Evolutionary conservation across 2,888 invertebrate species (phyloP), one percentile per base, ranked within the genome.

Genomic region (Cryptus viduatorius): DNA sequence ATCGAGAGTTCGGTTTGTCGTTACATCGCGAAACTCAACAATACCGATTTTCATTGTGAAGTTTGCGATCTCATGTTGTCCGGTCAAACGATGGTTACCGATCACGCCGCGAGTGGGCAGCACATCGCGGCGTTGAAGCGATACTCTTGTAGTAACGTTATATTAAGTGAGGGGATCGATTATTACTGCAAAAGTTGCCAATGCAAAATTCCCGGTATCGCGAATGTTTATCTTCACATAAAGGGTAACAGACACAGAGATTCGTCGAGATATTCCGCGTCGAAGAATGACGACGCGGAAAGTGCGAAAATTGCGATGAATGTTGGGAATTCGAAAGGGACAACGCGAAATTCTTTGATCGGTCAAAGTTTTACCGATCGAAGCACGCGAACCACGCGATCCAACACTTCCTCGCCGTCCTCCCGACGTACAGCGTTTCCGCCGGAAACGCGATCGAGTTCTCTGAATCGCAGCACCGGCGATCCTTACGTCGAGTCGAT

Each of bases 141-240:
- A 61, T 73, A 59, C 12, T 59, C 61, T 1, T 73, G 73, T 12
- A 7, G 19, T n/a, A 56, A 72, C 42, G 46, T 75, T 19, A 19
- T 19, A 3, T 29, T 4, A 5, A 19, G 16, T 5, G 50, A 19
- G 0, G 75, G 50, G 1, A 50, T 48, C 3, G n/a, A 37, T 48
- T 75, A 64, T 65, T 37, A 65, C 50, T 75, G 75, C 37, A 75
- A 50, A 50, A 48, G 48, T n/a, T 75, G 80, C 73, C 12, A 61
- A 12, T 80, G 73, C 14, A 31, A 8, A 5, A n/a, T 75, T 24
- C 37, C 67, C 10, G 73, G 73, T 7, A 4, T 68, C 8, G 56
- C 53, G 4, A 80, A 80, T 12, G 37, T 80, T 24, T 59, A 46
- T 44, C 31, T 59, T 44, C 80, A 80, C 56, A 46, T 68, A 42